Conservation (phyloP, 2,797 vertebrate species). For the Lerista edwardsae region DNA sequence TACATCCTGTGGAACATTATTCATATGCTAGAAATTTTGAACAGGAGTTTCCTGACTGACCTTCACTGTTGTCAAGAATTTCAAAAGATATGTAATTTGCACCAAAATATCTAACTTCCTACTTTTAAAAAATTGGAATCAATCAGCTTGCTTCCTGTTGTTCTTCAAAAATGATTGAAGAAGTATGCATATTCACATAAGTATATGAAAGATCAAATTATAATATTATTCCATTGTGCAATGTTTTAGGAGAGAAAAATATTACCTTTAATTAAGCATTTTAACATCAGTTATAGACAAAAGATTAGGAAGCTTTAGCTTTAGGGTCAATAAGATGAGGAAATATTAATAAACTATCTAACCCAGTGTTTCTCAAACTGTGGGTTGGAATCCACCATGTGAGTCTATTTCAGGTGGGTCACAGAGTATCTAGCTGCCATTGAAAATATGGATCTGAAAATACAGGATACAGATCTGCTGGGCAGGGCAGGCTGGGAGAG, state of each 20-base stretch:
- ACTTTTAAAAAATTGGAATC: conserved; percentile 68
- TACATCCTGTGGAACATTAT: conserved; percentile 84
- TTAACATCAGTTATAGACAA: conserved; percentile 28
- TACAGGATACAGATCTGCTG: no score
- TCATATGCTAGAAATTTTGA: conserved; percentile 80
- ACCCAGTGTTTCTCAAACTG: neutral
- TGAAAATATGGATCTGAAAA: no score
- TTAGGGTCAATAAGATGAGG: neutral
- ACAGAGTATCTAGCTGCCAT: no score
- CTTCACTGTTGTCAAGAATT: conserved; percentile 76
- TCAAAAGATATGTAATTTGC: conserved; percentile 73
- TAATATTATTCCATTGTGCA: conserved; percentile 26
- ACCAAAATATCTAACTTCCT: conserved; percentile 75
- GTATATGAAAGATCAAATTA: conserved; percentile 40
- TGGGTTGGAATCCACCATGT: no score
- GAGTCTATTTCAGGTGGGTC: no score
- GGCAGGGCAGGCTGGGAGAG: no score
- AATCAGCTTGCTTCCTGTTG: conserved; percentile 75
- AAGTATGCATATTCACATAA: neutral
- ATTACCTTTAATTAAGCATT: conserved; percentile 33
- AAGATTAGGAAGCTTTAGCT: conserved; percentile 19
- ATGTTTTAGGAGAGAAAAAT: conserved; percentile 35
- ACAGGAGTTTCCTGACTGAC: conserved; percentile 80
- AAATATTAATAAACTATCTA: conserved; percentile 39
- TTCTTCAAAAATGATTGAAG: conserved; percentile 63